Evolutionary conservation across 2,888 invertebrate genomes (phyloP).

Genomic region (Venusia cambrica): DNA sequence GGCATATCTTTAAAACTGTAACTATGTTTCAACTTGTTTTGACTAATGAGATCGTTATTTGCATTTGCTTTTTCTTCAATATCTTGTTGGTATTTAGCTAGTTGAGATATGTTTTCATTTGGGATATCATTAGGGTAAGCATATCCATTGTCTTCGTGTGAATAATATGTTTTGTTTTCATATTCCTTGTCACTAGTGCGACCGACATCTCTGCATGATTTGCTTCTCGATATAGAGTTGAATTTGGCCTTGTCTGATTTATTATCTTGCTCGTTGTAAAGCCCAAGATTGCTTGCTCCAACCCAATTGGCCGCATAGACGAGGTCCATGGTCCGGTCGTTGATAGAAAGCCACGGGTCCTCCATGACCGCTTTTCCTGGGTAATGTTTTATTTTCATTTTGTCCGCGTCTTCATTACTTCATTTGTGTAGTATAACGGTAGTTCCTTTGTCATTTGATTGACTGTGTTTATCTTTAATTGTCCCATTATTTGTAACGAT

Average conservation of each 20-base stretch:
- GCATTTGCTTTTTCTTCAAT: slow-evolving; percentile 76
- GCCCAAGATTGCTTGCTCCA: slow-evolving; percentile 83
- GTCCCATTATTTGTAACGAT: slow-evolving; percentile 45
- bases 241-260: slow-evolving; percentile 56
- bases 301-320: slow-evolving; percentile 93
- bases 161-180: slow-evolving; percentile 52
- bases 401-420: slow-evolving; percentile 35
- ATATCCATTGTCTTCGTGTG: slow-evolving; percentile 56
- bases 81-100: slow-evolving; percentile 84
- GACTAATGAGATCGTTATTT: slow-evolving; percentile 76
- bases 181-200: slow-evolving; percentile 55
- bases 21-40: slow-evolving; percentile 77
- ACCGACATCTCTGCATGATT: slow-evolving; percentile 72
- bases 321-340: slow-evolving; percentile 86
- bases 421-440: neutral
- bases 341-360: slow-evolving; percentile 84
- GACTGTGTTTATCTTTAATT: slow-evolving; percentile 27
- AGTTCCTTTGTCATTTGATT: slow-evolving; percentile 9
- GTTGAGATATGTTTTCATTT: slow-evolving; percentile 72
- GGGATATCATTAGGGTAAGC: slow-evolving; percentile 55
- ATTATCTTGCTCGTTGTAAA: slow-evolving; percentile 58
- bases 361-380: slow-evolving; percentile 92
- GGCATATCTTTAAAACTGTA: slow-evolving; percentile 82
- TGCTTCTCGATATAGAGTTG: slow-evolving; percentile 75
- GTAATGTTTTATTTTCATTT: slow-evolving; percentile 92